Evolutionary conservation across 2,888 invertebrate species (phyloP).

Genomic region (Nomada ferruginata): DNA sequence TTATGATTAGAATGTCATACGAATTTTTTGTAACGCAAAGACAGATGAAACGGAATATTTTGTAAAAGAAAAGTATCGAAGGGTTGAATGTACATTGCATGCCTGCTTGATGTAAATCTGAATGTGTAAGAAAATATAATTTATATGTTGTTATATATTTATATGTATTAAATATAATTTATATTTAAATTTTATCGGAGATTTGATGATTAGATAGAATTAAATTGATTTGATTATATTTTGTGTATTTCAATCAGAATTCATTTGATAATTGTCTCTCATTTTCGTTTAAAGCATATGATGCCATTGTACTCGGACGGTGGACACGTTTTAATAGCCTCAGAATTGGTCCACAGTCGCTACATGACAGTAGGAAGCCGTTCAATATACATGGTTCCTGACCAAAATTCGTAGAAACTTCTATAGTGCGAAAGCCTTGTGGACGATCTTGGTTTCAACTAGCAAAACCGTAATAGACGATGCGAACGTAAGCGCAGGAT

Average conservation of each 20-base stretch:
- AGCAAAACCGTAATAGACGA: constrained; percentile 23
- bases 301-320: background rate
- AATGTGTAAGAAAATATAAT: too few species aligned
- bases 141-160: too few species aligned
- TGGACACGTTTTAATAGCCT: background rate
- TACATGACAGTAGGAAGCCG: background rate
- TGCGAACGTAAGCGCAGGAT: background rate
- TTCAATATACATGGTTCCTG: constrained; percentile 11
- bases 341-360: background rate
- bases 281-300: background rate
- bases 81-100: too few species aligned
- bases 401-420: constrained; percentile 19
- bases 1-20: too few species aligned
- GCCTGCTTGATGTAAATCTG: too few species aligned
- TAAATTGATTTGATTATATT: too few species aligned
- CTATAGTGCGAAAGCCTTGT: background rate
- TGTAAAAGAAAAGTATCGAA: too few species aligned
- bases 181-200: too few species aligned
- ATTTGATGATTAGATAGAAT: too few species aligned
- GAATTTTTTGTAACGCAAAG: too few species aligned
- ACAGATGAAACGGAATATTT: too few species aligned
- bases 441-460: background rate
- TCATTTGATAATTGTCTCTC: background rate
- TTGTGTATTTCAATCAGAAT: background rate
- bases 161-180: too few species aligned